phyloP scores from a whole-genome alignment of 92 coral and sea anemone genomes.

The Phenganax stokvisi region DNA sequence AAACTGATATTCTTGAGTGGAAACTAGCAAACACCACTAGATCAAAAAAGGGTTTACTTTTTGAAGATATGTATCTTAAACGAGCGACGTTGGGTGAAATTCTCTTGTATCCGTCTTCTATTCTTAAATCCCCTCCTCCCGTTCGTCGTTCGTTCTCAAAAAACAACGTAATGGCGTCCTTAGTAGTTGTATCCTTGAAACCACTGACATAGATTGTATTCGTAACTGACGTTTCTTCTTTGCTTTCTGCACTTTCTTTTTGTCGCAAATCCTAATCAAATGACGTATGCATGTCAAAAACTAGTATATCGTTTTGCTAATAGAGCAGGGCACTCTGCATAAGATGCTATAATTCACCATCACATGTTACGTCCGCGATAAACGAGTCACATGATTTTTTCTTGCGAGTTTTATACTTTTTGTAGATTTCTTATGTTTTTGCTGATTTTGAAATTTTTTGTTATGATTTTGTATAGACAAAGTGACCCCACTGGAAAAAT shows the following conservation, averaged over 20 bases:
- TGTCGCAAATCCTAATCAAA: too few species aligned
- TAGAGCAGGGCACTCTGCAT: too few species aligned
- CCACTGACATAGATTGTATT: constrained; percentile 24
- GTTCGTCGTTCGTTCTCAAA: constrained; percentile 45
- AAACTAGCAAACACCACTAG: neutral
- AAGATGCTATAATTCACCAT: too few species aligned
- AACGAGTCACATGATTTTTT: too few species aligned
- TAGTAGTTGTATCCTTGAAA: constrained; percentile 32
- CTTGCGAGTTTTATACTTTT: too few species aligned
- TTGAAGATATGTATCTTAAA: neutral
- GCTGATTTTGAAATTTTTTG: too few species aligned
- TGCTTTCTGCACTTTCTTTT: neutral
- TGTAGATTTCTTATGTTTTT: too few species aligned
- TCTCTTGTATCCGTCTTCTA: constrained; percentile 17
- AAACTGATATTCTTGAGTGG: neutral
- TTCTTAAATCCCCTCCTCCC: constrained; percentile 36
- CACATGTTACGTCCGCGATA: too few species aligned
- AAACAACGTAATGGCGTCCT: constrained; percentile 34
- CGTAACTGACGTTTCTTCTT: constrained; percentile 10
- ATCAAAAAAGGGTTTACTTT: constrained; percentile 1
- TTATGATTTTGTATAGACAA: too few species aligned
- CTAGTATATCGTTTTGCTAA: too few species aligned
- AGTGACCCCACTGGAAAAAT: too few species aligned
- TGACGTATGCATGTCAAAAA: too few species aligned
- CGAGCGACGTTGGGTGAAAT: neutral